phyloP scores from a whole-genome alignment of 2,797 vertebrate species.

The Buceros bicornis region DNA sequence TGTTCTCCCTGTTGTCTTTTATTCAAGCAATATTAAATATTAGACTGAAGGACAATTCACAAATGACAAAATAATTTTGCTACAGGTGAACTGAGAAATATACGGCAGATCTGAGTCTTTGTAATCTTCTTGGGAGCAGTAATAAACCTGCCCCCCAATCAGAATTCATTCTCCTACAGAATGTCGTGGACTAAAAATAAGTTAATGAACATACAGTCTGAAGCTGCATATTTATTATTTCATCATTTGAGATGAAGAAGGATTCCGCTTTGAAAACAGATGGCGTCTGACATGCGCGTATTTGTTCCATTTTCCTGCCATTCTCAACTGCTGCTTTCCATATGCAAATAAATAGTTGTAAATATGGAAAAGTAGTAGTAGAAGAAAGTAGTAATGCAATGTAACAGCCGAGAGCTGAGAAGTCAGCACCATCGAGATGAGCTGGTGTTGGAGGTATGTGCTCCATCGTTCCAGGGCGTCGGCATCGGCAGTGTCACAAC shows the following conservation, averaged over 20 bases:
- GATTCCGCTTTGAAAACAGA: background rate
- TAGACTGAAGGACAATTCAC: background rate
- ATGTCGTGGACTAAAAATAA: slow-evolving; percentile 23
- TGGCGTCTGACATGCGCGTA: background rate
- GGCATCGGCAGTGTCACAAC: accelerated
- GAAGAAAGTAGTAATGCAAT: background rate
- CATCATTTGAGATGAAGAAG: slow-evolving; percentile 21
- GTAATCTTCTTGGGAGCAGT: background rate
- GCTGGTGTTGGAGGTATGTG: background rate
- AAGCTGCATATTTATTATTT: slow-evolving; percentile 10
- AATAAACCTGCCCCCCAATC: background rate
- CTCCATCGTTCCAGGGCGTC: accelerated
- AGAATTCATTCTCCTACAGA: background rate
- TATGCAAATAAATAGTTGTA: slow-evolving; percentile 1
- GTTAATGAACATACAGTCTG: background rate
- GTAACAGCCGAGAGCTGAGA: background rate
- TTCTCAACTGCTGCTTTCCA: slow-evolving; percentile 8
- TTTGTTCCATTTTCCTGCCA: background rate
- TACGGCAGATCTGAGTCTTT: background rate
- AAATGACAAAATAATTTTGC: background rate
- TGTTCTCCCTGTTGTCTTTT: background rate
- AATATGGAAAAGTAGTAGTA: background rate
- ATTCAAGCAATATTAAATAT: slow-evolving; percentile 10
- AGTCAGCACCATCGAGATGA: background rate
- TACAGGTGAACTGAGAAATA: background rate